These are phyloP conservation scores for Acrobasis repandana DNA, from an alignment of 2,888 invertebrate species.

Conservation along the genomic window DNA sequence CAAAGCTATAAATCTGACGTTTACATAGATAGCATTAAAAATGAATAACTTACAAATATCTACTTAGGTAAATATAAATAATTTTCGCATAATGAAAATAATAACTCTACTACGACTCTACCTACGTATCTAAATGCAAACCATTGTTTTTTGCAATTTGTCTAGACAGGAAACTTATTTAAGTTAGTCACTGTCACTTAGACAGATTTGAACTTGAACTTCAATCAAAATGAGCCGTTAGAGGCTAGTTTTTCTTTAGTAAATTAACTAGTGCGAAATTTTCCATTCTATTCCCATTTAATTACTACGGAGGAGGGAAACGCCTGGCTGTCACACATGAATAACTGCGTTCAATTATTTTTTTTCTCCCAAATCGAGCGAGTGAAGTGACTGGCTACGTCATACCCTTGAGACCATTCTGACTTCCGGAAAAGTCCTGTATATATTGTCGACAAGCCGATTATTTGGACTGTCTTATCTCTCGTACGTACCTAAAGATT, in stretches of 20 bases:
- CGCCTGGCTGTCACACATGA: constrained; percentile 51
- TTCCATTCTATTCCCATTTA: constrained; percentile 19
- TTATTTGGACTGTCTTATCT: background rate
- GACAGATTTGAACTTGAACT: background rate
- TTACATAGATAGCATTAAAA: too few species aligned
- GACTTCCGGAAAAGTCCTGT: constrained; percentile 56
- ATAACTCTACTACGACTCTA: too few species aligned
- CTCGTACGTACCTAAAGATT: background rate
- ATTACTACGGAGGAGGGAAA: constrained; percentile 17
- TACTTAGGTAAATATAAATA: too few species aligned
- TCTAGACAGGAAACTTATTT: background rate
- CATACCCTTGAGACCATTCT: constrained; percentile 59
- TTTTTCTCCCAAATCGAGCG: constrained; percentile 54
- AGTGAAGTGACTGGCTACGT: constrained; percentile 61
- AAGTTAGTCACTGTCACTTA: background rate
- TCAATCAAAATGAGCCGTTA: background rate
- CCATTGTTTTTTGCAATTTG: too few species aligned
- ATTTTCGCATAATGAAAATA: too few species aligned
- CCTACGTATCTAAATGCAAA: too few species aligned
- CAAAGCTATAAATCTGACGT: too few species aligned
- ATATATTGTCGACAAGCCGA: constrained; percentile 12
- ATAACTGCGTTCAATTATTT: constrained; percentile 58
- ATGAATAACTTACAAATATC: too few species aligned
- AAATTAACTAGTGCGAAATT: constrained; percentile 8
- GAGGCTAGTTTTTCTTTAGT: background rate